A percentile compares a stretch with the other conserved stretches of the same genome.
phyloP scores from a whole-genome alignment of 2,888 invertebrate species.

The Nephrotoma flavescens region DNA sequence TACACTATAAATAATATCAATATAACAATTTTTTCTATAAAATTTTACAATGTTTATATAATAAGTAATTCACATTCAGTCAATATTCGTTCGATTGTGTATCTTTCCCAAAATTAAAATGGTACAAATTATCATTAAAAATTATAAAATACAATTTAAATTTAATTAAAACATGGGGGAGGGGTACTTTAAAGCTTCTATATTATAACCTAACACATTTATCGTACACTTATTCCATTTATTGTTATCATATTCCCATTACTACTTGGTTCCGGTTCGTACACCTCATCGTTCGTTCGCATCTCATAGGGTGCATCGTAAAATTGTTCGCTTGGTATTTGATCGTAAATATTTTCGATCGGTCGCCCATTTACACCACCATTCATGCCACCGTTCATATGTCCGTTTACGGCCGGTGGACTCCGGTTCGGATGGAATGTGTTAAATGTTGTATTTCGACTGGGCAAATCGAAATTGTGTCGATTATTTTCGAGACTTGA shows the following conservation, averaged over 20 bases:
- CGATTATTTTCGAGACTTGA: constrained; percentile 52
- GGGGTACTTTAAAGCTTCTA: not conserved
- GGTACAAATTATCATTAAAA: not conserved
- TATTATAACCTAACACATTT: not conserved
- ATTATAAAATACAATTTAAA: not conserved
- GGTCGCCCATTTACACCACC: not conserved
- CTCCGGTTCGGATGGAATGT: constrained; percentile 24
- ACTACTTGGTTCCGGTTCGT: constrained; percentile 35
- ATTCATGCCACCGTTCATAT: constrained; percentile 14
- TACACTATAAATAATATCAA: not conserved
- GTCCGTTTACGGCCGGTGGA: constrained; percentile 32
- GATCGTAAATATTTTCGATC: constrained; percentile 41
- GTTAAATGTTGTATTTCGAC: constrained; percentile 27
- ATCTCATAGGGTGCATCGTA: constrained; percentile 65
- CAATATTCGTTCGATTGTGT: not conserved
- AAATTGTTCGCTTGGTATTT: constrained; percentile 50
- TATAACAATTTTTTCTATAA: not conserved
- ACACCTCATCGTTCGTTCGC: constrained; percentile 39
- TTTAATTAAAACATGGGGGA: not conserved
- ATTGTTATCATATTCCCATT: constrained; percentile 54
- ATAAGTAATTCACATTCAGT: not conserved
- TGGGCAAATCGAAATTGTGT: constrained; percentile 22
- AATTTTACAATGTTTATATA: not conserved
- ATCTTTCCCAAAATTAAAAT: not conserved
- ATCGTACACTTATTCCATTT: constrained; percentile 71